Percentiles rank a stretch among this genome's conserved stretches.
Evolutionary conservation across 2,888 invertebrate species (phyloP).

Genomic region (Pseudococcus viburni): DNA sequence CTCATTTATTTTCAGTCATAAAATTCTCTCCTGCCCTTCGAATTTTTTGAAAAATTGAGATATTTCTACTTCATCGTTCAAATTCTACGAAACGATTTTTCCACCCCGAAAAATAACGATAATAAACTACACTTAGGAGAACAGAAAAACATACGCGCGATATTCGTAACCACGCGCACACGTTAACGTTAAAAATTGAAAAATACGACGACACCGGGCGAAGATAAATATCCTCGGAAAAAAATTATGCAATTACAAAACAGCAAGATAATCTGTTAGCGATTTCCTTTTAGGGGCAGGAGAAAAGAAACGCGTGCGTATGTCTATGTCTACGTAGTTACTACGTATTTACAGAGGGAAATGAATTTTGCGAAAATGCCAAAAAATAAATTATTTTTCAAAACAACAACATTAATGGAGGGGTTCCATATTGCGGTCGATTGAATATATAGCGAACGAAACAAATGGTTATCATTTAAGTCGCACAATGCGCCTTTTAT

Average conservation of each 20-base stretch:
- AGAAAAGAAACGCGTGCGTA: not conserved
- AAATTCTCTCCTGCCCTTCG: no score
- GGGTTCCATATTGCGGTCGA: slow-evolving; percentile 44
- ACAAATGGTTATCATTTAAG: slow-evolving; percentile 56
- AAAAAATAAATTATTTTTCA: slow-evolving; percentile 57
- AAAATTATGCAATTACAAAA: slow-evolving; percentile 26
- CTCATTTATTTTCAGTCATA: no score
- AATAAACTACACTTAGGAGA: no score
- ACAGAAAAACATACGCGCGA: no score
- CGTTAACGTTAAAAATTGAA: not conserved
- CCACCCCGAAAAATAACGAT: no score
- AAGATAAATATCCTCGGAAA: not conserved
- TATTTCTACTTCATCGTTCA: no score
- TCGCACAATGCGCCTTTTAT: slow-evolving; percentile 50
- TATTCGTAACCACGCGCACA: no score
- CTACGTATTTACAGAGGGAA: slow-evolving; percentile 20
- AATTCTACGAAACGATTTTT: no score
- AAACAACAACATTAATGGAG: slow-evolving; percentile 54
- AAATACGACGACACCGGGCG: not conserved
- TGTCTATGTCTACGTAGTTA: not conserved
- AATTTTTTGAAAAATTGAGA: no score
- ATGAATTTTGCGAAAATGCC: slow-evolving; percentile 51
- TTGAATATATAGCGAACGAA: slow-evolving; percentile 41
- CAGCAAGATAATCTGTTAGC: slow-evolving; percentile 23
- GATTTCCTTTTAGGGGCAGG: not conserved